These are phyloP conservation scores for Scaptodrosophila lebanonensis DNA, from an alignment of 1,140 invertebrate genomes.

Conservation along the genomic window DNA sequence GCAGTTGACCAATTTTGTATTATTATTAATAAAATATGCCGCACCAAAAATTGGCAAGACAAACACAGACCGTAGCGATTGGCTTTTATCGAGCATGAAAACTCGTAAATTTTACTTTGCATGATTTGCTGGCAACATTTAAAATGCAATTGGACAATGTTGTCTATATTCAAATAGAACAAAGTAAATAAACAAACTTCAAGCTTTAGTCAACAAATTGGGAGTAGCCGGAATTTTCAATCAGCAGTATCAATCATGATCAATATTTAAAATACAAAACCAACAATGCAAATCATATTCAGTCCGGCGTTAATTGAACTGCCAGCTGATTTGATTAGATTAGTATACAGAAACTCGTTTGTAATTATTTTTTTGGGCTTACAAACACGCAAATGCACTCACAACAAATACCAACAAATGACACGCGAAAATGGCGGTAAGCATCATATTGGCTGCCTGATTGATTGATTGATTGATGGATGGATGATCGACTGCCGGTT, in stretches of 20 bases:
- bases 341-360: background rate
- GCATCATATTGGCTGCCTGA: slow-evolving; percentile 27
- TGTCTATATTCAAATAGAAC: slow-evolving; percentile 8
- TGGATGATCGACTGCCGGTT: slow-evolving; percentile 1
- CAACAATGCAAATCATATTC: background rate
- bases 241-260: slow-evolving; percentile 62
- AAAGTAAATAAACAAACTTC: slow-evolving; percentile 49
- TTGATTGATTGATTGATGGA: slow-evolving; percentile 41
- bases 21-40: slow-evolving; percentile 60
- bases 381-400: slow-evolving; percentile 63
- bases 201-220: too few relatives aligned
- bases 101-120: slow-evolving; percentile 63
- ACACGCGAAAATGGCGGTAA: slow-evolving; percentile 13
- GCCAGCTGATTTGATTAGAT: background rate
- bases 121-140: slow-evolving; percentile 41
- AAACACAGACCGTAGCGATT: slow-evolving; percentile 29
- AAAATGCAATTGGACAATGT: slow-evolving; percentile 15
- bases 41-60: too few relatives aligned
- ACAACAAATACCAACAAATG: slow-evolving; percentile 20
- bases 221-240: slow-evolving; percentile 16
- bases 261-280: slow-evolving; percentile 48
- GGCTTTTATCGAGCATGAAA: slow-evolving; percentile 33
- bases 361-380: slow-evolving; percentile 11
- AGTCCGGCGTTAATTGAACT: slow-evolving; percentile 6
- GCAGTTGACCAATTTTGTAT: slow-evolving; percentile 43